Evolutionary conservation across 1,140 invertebrate genomes (phyloP), one percentile per base, ranked within the genome.

Genomic region (Diachasma alloeum): DNA sequence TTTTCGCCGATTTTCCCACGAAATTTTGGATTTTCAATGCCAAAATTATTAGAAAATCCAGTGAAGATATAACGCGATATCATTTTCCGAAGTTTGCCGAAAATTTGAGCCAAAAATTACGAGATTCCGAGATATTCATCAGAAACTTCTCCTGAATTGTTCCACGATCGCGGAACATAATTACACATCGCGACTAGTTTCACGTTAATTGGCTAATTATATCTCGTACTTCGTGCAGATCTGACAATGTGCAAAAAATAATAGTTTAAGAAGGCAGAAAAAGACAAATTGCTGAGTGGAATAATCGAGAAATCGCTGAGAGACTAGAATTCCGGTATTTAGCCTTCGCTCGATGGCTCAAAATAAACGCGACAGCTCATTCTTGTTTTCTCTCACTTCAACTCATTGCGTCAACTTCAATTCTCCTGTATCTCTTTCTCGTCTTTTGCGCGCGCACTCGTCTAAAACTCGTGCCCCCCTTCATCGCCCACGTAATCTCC

Each of bases 291-390:
- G 66, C 31, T 36, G 37, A 59, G 48, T 37, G 70, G 81, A 80
- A 85, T 84, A 79, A 83, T 71, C 72, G 81, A 72, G 82, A 83
- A 84, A 81, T 83, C 39, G 75, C 77, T 42, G 37, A 17, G 39
- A 37, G 59, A 24, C 77, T 74, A 74, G 78, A 78, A 77, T 83
- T 82, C 75, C 78, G 72, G 71, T 77, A 73, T 83, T 86, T 82
- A 85, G 82, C 85, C 83, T 86, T 86, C 85, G 79, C 76, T 74
- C 66, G 11, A 70, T 36, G 74, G 79, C 84, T 86, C 75, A 83
- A 86, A 86, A 86, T 86, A 86, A 86, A 83, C 81, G 79, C 83
- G 85, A 83, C 84, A 83, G 81, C 81, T 85, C 84, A 81, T 77
- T 76, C 53, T 80, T 75, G 46, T 59, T 70, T 59, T 67, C 71